Percentiles rank a stretch among this genome's conserved stretches.
phyloP scores from a whole-genome alignment of 2,113 vertebrate species.

The Pithys albifrons region DNA sequence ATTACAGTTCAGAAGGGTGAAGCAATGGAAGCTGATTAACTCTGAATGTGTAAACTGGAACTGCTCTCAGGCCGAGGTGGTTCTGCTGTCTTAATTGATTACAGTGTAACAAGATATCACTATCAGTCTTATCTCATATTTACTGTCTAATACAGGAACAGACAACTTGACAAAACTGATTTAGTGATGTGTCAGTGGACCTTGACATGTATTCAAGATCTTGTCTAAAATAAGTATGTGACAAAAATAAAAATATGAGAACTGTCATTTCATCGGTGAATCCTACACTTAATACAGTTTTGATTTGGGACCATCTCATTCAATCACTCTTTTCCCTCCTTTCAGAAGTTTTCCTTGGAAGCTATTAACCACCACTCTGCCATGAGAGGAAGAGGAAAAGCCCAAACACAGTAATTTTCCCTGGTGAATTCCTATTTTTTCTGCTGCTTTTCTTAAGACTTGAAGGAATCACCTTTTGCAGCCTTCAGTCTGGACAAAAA shows the following conservation, averaged over 20 bases:
- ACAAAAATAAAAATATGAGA: not conserved
- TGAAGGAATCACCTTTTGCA: not conserved
- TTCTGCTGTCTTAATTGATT: slow-evolving; percentile 33
- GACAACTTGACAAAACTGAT: slow-evolving; percentile 26
- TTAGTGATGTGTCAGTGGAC: not conserved
- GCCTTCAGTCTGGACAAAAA: not conserved
- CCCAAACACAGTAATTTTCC: not conserved
- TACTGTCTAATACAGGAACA: not conserved
- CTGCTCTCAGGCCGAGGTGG: not conserved
- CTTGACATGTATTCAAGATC: not conserved
- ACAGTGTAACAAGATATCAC: not conserved
- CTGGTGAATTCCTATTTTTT: not conserved
- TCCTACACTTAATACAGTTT: not conserved
- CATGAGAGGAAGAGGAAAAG: not conserved
- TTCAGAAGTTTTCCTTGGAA: not conserved
- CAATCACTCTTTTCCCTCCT: not conserved
- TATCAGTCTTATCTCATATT: not conserved
- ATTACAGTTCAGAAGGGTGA: slow-evolving; percentile 17
- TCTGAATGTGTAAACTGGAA: slow-evolving; percentile 20
- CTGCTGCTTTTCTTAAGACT: not conserved
- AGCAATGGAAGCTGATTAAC: not conserved
- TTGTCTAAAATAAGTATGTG: not conserved
- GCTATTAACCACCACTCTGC: not conserved
- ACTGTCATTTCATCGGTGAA: not conserved
- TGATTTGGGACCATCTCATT: not conserved